Evolutionary conservation across 2,888 invertebrate genomes (phyloP), one percentile per base, ranked within the genome.

Genomic region (Pandemis heparana): DNA sequence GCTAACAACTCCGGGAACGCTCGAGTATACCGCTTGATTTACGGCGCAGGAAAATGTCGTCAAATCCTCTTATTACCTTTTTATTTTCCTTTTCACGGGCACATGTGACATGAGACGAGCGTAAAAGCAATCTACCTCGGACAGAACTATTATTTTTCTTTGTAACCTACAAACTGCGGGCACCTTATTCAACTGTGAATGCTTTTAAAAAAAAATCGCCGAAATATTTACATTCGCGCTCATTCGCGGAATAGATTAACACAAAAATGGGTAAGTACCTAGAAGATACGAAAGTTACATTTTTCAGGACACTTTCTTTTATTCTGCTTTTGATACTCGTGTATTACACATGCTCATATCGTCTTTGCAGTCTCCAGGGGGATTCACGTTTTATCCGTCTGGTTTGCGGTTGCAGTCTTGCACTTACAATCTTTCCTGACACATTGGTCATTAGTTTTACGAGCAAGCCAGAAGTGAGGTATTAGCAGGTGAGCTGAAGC

Each of bases 21-120:
- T 68, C 63, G 41, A 60, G 66, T 66, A 56, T 63, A 59, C 63
- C 62, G 59, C 68, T 68, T 68, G 73, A 73, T 73, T 71, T 64
- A 73, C 48, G 73, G 56, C 68, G 63, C 39, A 68, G 59, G 68
- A 68, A 73, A 68, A 73, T 62, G 68, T 59, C 73, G 59, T 73
- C 63, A 64, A 73, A 73, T 68, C 68, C 73, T 68, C 68, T 73
- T 73, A 73, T 73, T 73, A 73, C 72, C 62, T 72, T 73, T 73
- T 73, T 73, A 73, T 68, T 63, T 73, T 68, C 62, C 73, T 73
- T 73, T 73, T 73, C 73, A 48, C 46, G 62, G 73, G 48, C 67
- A 43, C 62, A 63, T 72, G 68, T 62, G 68, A 73, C 67, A 63
- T 68, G 68, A 68, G 68, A 73, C 68, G 68, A 68, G 68, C 53